Evolutionary conservation across 2,797 vertebrate genomes (phyloP).

Genomic region (Furcifer pardalis): DNA sequence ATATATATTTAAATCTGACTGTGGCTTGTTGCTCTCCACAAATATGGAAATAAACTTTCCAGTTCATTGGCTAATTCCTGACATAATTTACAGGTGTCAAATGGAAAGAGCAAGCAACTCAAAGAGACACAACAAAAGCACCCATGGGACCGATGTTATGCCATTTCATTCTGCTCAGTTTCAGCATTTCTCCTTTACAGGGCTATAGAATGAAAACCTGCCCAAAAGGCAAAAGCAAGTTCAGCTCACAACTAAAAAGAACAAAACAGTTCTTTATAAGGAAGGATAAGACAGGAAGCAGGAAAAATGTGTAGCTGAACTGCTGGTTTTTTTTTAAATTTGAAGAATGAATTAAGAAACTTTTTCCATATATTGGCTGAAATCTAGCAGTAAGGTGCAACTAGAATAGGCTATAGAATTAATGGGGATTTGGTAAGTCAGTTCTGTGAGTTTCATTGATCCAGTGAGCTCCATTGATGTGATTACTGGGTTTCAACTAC

Average conservation of each 20-base stretch:
- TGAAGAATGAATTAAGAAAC: slow-evolving; percentile 27
- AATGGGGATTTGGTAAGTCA: no score
- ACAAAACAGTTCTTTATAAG: slow-evolving; percentile 40
- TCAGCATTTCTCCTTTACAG: slow-evolving; percentile 46
- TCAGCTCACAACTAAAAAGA: slow-evolving; percentile 44
- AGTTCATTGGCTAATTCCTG: slow-evolving; percentile 47
- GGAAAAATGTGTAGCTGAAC: slow-evolving; percentile 40
- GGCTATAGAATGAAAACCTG: slow-evolving; percentile 53
- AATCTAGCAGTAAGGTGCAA: no score
- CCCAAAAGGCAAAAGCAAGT: slow-evolving; percentile 50
- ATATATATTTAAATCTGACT: no score
- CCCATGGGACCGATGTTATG: slow-evolving; percentile 50
- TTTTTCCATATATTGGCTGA: slow-evolving; percentile 37
- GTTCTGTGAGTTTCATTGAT: no score
- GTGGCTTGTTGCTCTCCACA: slow-evolving; percentile 42
- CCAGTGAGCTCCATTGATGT: no score
- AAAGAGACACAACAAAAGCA: slow-evolving; percentile 55
- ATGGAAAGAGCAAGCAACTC: slow-evolving; percentile 60
- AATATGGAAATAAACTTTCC: slow-evolving; percentile 45
- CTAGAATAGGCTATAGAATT: no score
- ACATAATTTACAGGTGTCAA: slow-evolving; percentile 57
- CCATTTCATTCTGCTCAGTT: slow-evolving; percentile 52
- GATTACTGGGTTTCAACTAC: no score
- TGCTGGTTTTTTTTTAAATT: slow-evolving; percentile 23
- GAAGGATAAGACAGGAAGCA: slow-evolving; percentile 35